A percentile compares a stretch with the other conserved stretches of the same genome.
phyloP scores from a whole-genome alignment of 2,113 vertebrate species.

The Urocolius indicus region DNA sequence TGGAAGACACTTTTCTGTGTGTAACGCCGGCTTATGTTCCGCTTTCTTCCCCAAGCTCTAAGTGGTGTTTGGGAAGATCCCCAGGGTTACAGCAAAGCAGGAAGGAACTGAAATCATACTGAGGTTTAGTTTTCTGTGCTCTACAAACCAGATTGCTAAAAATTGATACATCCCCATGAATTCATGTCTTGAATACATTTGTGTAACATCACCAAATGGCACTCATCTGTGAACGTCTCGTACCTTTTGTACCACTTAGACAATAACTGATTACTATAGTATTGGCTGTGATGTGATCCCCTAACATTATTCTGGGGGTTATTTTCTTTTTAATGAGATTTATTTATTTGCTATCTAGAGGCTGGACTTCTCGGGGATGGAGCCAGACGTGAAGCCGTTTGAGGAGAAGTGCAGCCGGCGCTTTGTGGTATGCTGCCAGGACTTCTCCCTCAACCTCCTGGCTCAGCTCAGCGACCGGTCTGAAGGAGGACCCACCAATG shows the following conservation, averaged over 20 bases:
- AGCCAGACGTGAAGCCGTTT: constrained; percentile 94
- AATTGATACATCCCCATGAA: background rate
- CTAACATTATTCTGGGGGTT: background rate
- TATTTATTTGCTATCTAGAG: constrained; percentile 78
- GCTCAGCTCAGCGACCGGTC: constrained; percentile 86
- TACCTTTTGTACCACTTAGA: background rate
- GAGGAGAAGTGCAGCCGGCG: constrained; percentile 92
- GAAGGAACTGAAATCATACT: constrained; percentile 47
- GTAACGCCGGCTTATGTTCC: background rate
- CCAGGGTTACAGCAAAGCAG: background rate
- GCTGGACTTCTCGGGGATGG: constrained; percentile 94
- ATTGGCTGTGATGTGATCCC: background rate
- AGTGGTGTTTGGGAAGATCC: constrained; percentile 32
- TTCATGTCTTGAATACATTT: background rate
- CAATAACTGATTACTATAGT: background rate
- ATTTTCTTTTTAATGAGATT: constrained; percentile 21
- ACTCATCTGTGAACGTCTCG: background rate
- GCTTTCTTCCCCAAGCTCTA: constrained; percentile 18
- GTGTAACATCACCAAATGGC: background rate
- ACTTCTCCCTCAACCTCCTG: constrained; percentile 91
- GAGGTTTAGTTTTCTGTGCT: constrained; percentile 49
- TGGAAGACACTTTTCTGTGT: background rate
- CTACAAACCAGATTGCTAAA: constrained; percentile 8
- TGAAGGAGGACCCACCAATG: constrained; percentile 86
- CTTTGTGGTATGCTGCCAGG: constrained; percentile 90